Evolutionary conservation across 2,797 vertebrate genomes (phyloP), one percentile per base, ranked within the genome.

Genomic region (Notolepis coatsorum): DNA sequence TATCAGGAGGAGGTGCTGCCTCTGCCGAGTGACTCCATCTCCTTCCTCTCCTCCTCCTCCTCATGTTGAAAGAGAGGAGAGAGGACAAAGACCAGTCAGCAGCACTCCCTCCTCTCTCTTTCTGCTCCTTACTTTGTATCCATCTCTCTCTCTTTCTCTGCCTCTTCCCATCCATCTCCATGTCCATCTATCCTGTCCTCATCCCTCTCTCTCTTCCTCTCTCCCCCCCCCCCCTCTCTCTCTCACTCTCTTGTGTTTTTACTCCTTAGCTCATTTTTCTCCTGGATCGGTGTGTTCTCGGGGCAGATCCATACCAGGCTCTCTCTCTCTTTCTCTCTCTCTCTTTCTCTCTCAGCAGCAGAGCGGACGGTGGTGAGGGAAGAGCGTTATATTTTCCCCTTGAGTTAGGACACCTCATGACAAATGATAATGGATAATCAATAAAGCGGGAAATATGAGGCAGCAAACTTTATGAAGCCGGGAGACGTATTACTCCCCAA

Each of bases 371-470:
- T 91, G 86, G 93, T 80, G 95, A 96, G 95, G 95, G 92, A 93
- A 94, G 93, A 97, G 95, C 95, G 96, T 97, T 97, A 96, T 98
- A 97, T 98, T 98, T 98, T 98, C 96, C 97, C 96, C 96, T 96
- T 96, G 97, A 99, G 97, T 99, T 98, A 98, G 97, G 96, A 99
- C 96, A 96, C 96, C 96, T 98, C 96, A 90, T 99, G 97, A 99
- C 97, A 98, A 99, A 99, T 98, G 97, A 99, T 99, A 99, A 99
- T 99, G 97, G 97, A 95, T 97, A 99, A 99, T 99, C 97, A 96
- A 99, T 99, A 99, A 95, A 96, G 95, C 92, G 93, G 96, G 96
- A 98, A 98, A 99, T 99, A 99, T 98, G 96, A 99, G 97, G 96
- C 97, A 94, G 96, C 96, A 98, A 99, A 99, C 97, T 99, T 99